Evolutionary conservation across 64 coral and sea anemone species (phyloP).

Genomic region (Montipora cactus): DNA sequence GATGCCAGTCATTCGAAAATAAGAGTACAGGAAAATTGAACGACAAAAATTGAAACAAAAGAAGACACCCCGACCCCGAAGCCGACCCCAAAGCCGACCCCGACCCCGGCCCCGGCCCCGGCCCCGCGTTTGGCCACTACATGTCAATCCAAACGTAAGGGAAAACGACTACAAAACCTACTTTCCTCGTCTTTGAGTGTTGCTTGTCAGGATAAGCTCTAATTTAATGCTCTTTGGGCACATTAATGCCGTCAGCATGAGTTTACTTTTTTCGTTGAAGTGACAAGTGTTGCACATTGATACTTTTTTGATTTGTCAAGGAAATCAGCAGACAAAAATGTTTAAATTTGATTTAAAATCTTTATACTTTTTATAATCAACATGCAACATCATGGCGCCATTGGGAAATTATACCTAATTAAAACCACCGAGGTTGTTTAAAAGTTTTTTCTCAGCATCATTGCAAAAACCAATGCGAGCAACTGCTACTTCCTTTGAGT

Average conservation of each 20-base stretch:
- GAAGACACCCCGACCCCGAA: no score
- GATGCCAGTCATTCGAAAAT: no score
- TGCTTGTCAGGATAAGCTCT: not conserved
- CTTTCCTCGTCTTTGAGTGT: not conserved
- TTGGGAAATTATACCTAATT: not conserved
- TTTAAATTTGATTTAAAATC: not conserved
- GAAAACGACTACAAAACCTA: not conserved
- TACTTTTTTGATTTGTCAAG: not conserved
- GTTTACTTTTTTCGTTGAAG: not conserved
- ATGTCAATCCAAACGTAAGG: not conserved
- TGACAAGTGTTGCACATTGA: not conserved
- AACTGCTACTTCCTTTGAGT: no score
- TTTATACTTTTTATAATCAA: not conserved
- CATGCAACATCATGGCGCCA: not conserved
- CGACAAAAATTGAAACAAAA: no score
- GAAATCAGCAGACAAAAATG: not conserved
- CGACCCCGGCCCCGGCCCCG: no score
- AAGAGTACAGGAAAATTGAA: no score
- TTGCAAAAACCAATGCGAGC: not conserved
- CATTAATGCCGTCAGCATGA: not conserved
- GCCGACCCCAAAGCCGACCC: no score
- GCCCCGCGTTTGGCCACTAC: not conserved
- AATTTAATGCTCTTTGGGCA: not conserved
- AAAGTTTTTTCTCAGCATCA: not conserved
- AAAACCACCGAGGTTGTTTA: not conserved